A percentile compares a stretch with the other conserved stretches of the same genome.
Evolutionary conservation across 2,888 invertebrate genomes (phyloP).

Genomic region (Tridacna crocea): DNA sequence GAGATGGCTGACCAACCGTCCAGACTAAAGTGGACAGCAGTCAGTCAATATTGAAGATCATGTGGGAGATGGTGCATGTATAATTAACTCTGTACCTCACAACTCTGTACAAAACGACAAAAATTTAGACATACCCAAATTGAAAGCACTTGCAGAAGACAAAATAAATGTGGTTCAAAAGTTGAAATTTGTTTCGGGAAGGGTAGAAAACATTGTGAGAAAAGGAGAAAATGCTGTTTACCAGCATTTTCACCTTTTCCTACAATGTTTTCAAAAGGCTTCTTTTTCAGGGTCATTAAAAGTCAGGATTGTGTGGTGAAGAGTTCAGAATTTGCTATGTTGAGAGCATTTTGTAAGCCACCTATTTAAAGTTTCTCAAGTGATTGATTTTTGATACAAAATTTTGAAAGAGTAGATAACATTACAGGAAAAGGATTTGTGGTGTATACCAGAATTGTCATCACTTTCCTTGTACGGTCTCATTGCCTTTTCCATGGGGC

Average conservation of each 20-base stretch:
- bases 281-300: neutral
- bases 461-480: no score
- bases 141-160: no score
- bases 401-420: no score
- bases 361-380: no score
- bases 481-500: no score
- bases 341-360: no score
- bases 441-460: no score
- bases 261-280: neutral
- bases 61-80: constrained; percentile 4
- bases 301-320: neutral
- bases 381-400: no score
- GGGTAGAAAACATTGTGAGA: neutral
- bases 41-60: constrained; percentile 25
- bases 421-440: no score
- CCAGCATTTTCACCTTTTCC: neutral
- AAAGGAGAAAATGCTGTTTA: neutral
- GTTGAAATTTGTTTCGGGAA: neutral
- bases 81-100: constrained; percentile 10
- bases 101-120: neutral
- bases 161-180: no score
- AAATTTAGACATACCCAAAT: no score
- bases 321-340: neutral
- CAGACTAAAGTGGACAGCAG: neutral
- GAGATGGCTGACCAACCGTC: constrained; percentile 7